Base-by-base conservation (phyloP, 2,888 invertebrate species). In the Lithophane ornitopus region DNA sequence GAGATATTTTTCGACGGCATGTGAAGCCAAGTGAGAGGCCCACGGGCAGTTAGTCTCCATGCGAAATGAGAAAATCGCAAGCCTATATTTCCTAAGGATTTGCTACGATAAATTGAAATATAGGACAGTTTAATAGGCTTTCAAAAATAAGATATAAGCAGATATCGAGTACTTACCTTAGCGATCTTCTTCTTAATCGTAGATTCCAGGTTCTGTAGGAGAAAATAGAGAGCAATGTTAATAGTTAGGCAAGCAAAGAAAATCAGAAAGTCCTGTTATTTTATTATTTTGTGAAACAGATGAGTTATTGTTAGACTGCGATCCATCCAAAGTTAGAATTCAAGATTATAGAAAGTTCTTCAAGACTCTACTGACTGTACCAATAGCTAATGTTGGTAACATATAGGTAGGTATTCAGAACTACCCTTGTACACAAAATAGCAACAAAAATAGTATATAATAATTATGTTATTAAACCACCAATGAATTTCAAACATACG, bases 261-360 rank as follows among this genome's bases (percentile, higher is more conserved):
- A 86, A 79, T 80, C 73, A 78, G 44, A 74, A 67, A 73, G 58
- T 72, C 76, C 71, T 74, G 75, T 78, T 86, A 86, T 54, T 70
- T 41, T 11, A 82, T 78, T 75, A 76, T 62, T 63, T 34, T 74
- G 70, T 80, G 74, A 76, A 78, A 77, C 6, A 82, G 74, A 74
- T 26, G 14, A 56, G 56, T 2, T 65, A 19, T 49, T 78, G 80
- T 87, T 87, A 87, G 80, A 56, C 49, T 87, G 85, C 82, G 80
- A 89, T 89, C 89, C 87, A 89, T 89, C 87, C 88, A 87, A 67
- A 82, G 87, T 85, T 81, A 85, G 69, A 84, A 65, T 68, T 67
- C 1, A 73, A 70, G 52, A 61, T 34, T 34, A 3, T 0, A 58
- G 3, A n/a, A 22, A 0, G 34, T 16, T 54, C 1, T 46, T 44